Evolutionary conservation across 2,888 invertebrate genomes (phyloP), one percentile per base, ranked within the genome.

Genomic region (Pantelozetes paolii): DNA sequence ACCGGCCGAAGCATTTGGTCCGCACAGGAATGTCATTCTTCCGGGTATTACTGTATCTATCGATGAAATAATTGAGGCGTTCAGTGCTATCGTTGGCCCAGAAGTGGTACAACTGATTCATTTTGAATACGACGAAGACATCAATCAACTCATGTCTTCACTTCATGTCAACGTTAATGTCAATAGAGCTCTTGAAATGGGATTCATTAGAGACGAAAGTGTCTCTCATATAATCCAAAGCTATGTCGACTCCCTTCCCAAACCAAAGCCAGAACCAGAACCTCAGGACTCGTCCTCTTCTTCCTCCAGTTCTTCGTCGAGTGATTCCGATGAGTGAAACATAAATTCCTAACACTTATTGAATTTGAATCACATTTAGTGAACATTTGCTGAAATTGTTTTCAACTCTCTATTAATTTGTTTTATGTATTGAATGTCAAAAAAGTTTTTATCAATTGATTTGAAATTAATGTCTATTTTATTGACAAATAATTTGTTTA

Each of bases 41-140:
- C 64, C 64, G 9, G 64, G 64, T n/a, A 64, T 64, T 64, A 36
- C 64, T 5, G 64, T 64, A 2, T 36, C 36, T 20, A 40, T 64
- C 6, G n/a, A 64, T 1, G n/a, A 64, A 11, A 64, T 64, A 40
- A 18, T 64, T 18, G 3, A 15, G 2, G 8, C n/a, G 36, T n/a
- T 64, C 1, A 36, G 5, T 8, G 20, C 6, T 8, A 64, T 64
- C n/a, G 32, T 40, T 9, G 64, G 64, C 11, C 5, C 6, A 32
- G 40, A 64, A 9, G 30, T 18, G 36, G 20, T 20, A 11, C 11
- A 32, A 36, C 26, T 64, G 64, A 36, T 64, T n/a, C 64, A 40
- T 2, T 64, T 64, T 18, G 64, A 64, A 36, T 20, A 8, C 23
- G 20, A 64, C 30, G 64, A 64, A 15, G 40, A 36, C 1, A 40